Evolutionary conservation across 2,888 invertebrate genomes (phyloP).

Genomic region (Hyalella azteca): DNA sequence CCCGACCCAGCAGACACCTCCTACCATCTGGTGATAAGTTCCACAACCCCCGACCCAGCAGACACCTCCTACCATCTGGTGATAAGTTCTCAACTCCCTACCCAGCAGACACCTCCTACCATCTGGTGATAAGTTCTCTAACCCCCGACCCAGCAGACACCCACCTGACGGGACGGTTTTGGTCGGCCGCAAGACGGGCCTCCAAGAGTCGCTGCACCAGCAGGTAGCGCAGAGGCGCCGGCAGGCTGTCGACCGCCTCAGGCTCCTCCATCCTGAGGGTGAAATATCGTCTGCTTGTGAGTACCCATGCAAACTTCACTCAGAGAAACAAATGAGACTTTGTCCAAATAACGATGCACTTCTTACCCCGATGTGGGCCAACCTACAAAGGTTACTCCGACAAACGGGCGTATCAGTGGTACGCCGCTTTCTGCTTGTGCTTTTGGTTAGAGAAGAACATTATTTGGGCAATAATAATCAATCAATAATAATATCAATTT

Average conservation of each 20-base stretch:
- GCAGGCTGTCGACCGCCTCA: background rate
- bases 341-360: too few relatives aligned
- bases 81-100: background rate
- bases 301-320: too few relatives aligned
- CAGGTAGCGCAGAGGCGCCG: background rate
- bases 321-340: too few relatives aligned
- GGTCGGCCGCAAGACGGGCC: slow-evolving; percentile 12
- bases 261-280: background rate
- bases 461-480: too few relatives aligned
- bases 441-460: too few relatives aligned
- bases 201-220: slow-evolving; percentile 20
- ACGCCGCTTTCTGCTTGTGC: too few relatives aligned
- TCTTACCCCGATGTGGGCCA: too few relatives aligned
- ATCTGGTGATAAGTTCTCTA: background rate
- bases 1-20: background rate
- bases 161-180: background rate
- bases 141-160: background rate
- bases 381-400: too few relatives aligned
- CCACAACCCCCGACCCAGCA: background rate
- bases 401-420: too few relatives aligned
- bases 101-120: background rate
- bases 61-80: background rate
- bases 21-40: background rate
- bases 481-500: too few relatives aligned
- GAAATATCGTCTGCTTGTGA: too few relatives aligned